Percentiles rank a stretch among this genome's conserved stretches.
Conservation (phyloP, 2,113 vertebrate genomes). For the Phodopus roborovskii region DNA sequence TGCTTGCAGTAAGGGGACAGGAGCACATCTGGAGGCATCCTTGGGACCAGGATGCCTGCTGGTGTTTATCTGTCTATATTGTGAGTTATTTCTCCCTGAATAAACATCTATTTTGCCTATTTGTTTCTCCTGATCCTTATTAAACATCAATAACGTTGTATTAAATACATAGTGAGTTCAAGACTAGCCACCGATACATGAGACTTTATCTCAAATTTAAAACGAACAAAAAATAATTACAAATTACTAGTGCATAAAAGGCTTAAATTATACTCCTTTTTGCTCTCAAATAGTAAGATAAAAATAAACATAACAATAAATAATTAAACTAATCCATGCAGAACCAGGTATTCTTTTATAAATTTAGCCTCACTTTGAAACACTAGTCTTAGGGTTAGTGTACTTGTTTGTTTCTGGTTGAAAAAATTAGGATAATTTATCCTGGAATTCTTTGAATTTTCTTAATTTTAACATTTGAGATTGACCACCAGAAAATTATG, state of each 20-base stretch:
- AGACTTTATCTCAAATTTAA: background rate
- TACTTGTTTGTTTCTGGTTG: conserved; percentile 24
- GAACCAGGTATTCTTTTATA: background rate
- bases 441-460: background rate
- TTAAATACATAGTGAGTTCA: background rate
- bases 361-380: background rate
- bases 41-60: too few species aligned
- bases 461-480: conserved; percentile 6
- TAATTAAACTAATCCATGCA: background rate
- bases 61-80: too few species aligned
- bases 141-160: too few species aligned
- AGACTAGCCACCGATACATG: background rate
- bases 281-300: background rate
- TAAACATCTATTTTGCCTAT: too few species aligned
- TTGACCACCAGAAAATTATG: conserved; percentile 25
- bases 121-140: too few species aligned
- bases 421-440: background rate
- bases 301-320: background rate
- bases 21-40: too few species aligned
- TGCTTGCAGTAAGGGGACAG: too few species aligned
- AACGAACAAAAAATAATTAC: background rate
- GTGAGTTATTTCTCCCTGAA: too few species aligned
- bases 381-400: background rate
- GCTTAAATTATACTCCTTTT: background rate
- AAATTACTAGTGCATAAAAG: background rate